phyloP scores from a whole-genome alignment of 2,888 invertebrate genomes.

The Lissocephala sabroskyi region DNA sequence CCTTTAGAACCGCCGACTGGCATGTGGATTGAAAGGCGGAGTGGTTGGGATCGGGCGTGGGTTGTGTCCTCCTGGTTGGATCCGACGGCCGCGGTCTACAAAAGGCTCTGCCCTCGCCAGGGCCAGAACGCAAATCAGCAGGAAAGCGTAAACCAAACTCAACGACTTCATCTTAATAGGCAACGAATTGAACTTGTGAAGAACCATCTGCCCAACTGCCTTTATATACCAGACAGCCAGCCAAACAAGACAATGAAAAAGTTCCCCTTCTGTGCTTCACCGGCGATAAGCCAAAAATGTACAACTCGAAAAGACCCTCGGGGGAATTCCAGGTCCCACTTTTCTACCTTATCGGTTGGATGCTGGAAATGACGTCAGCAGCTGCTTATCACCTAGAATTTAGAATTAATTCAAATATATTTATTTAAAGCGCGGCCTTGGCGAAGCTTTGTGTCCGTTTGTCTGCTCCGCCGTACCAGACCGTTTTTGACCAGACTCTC shows the following conservation, averaged over 20 bases:
- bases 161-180: not conserved
- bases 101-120: not conserved
- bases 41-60: not conserved
- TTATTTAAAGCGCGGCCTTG: too few species aligned
- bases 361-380: not conserved
- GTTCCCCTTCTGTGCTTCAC: not conserved
- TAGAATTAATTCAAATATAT: too few species aligned
- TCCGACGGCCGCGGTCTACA: not conserved
- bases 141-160: not conserved
- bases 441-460: too few species aligned
- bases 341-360: too few species aligned
- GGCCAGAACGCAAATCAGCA: not conserved
- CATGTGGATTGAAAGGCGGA: conserved; percentile 7
- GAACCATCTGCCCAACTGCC: not conserved
- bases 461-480: too few species aligned
- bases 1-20: not conserved
- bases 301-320: not conserved
- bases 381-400: too few species aligned
- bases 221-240: not conserved
- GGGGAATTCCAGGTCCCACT: not conserved
- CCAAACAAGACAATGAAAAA: not conserved
- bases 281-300: not conserved
- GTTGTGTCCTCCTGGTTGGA: not conserved
- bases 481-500: too few species aligned
- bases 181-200: not conserved